These are phyloP conservation scores for Lethrus apterus DNA, from an alignment of 1,140 invertebrate genomes.

Conservation along the genomic window DNA sequence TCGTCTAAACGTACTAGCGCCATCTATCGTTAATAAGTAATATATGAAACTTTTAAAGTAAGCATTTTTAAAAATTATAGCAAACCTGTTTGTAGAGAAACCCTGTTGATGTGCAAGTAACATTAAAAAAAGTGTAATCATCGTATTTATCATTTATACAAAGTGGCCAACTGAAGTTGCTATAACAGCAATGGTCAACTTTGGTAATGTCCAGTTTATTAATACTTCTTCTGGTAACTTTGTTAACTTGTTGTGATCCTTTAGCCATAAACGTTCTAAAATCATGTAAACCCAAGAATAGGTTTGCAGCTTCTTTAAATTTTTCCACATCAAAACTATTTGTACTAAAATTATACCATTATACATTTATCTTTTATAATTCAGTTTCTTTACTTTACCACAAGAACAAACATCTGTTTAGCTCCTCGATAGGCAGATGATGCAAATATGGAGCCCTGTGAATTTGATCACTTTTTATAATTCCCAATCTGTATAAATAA, in stretches of 20 bases:
- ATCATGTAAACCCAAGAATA: constrained; percentile 58
- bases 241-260: constrained; percentile 33
- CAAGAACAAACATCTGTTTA: constrained; percentile 44
- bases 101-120: constrained; percentile 51
- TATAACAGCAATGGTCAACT: constrained; percentile 19
- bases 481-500: constrained; percentile 59
- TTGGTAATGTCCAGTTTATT: constrained; percentile 43
- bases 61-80: too few relatives aligned
- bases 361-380: constrained; percentile 9
- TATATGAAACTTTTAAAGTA: too few relatives aligned
- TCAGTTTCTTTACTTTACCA: constrained; percentile 39
- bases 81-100: constrained; percentile 69
- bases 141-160: constrained; percentile 27
- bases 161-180: constrained; percentile 30
- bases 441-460: constrained; percentile 30
- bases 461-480: constrained; percentile 35
- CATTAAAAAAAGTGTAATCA: constrained; percentile 52
- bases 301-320: constrained; percentile 45
- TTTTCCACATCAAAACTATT: constrained; percentile 52
- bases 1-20: too few relatives aligned
- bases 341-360: constrained; percentile 39
- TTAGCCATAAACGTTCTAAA: constrained; percentile 59
- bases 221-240: constrained; percentile 43
- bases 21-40: too few relatives aligned
- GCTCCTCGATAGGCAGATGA: constrained; percentile 48